These are phyloP conservation scores for Kryptolebias marmoratus DNA, from an alignment of 2,113 vertebrate genomes.

Conservation along the genomic window DNA sequence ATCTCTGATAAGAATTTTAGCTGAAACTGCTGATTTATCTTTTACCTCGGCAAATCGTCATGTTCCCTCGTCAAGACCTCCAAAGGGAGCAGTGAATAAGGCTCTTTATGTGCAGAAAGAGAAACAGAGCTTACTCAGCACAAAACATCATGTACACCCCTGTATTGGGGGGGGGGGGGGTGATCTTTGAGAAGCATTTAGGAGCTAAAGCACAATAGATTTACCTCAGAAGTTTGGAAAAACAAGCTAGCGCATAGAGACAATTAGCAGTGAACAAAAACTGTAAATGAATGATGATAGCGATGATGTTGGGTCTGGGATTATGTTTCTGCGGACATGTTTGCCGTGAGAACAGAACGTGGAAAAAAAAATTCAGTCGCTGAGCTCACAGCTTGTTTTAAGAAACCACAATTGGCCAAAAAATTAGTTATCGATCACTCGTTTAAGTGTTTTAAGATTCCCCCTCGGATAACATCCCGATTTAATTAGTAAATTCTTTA, in stretches of 20 bases:
- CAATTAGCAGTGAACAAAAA: neutral
- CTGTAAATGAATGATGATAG: neutral
- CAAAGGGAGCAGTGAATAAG: too few relatives aligned
- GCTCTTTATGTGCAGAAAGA: neutral
- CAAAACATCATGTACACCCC: neutral
- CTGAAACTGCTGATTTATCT: neutral
- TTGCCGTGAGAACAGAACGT: neutral
- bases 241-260: neutral
- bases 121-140: neutral
- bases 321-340: neutral
- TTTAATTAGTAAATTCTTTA: slow-evolving; percentile 37
- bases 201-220: neutral
- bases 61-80: neutral
- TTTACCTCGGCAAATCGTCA: neutral
- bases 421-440: neutral
- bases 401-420: neutral
- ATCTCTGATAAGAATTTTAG: neutral
- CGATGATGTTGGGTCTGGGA: neutral
- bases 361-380: neutral
- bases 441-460: neutral
- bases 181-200: neutral
- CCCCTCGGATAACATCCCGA: neutral
- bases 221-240: neutral
- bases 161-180: too few relatives aligned
- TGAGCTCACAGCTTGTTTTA: neutral